Base-by-base conservation (phyloP, 2,797 vertebrate genomes). In the Macroramphosus scolopax region DNA sequence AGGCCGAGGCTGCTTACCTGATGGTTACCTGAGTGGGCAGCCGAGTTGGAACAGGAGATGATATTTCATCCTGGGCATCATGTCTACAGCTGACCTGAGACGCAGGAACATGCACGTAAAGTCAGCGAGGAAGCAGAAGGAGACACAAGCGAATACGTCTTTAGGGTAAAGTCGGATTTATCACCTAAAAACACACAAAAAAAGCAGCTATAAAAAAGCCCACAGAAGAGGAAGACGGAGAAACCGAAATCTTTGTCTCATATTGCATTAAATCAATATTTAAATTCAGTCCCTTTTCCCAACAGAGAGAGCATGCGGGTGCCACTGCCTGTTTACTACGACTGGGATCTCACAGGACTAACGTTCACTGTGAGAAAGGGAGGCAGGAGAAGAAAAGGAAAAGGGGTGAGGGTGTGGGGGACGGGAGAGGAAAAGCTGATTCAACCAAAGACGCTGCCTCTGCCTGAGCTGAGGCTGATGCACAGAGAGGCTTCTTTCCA, bases 1-100 rank as follows among this genome's bases (percentile, higher is more conserved):
- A 14, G 54, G 68, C 28, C 2, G 4, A 38, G 25, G 42, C 63
- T 9, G 54, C 17, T 64, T 55, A 63, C 64, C 69, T 63, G 75
- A 59, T 16, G 49, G 77, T 59, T 66, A 83, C 75, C 68, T 45
- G 74, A 78, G 80, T 53, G 60, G 67, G 44, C 53, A 64, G 50
- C 39, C 0, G 41, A 68, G 54, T 68, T 69, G 35, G n/a, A 69
- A 34, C 31, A 40, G 65, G 56, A 73, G 77, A 68, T 82, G 69
- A 79, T 80, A 80, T 79, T 83, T 72, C 75, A 83, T 77, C 79
- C 67, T 22, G n/a, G n/a, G n/a, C n/a, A n/a, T n/a, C 55, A n/a
- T 26, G 35, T 63, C 66, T 38, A 56, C 32, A 51, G 37, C 45
- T 39, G 22, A 51, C 14, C 45, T 15, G 22, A 71, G 35, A 60